These are phyloP conservation scores for Dissostichus mawsoni DNA, from an alignment of 2,113 vertebrate genomes.

Conservation along the genomic window DNA sequence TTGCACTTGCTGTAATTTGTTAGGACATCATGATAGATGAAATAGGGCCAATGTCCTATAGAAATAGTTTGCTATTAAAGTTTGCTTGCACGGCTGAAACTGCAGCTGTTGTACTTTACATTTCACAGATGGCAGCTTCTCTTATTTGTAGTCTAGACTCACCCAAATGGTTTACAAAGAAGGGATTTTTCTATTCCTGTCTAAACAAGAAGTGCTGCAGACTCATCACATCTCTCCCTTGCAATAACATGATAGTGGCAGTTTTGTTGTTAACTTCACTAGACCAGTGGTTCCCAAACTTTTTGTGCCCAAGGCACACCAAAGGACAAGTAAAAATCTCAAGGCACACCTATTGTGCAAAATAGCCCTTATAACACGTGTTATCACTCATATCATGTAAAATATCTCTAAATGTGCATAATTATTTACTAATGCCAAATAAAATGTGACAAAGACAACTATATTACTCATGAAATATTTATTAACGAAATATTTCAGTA, in stretches of 20 bases:
- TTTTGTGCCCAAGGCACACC: no score
- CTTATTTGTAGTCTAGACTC: slow-evolving; percentile 9
- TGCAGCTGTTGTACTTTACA: not conserved
- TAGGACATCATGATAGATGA: not conserved
- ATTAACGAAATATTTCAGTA: no score
- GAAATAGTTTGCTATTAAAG: not conserved
- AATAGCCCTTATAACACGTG: no score
- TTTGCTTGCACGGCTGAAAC: not conserved
- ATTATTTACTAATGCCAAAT: no score
- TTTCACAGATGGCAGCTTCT: slow-evolving; percentile 14
- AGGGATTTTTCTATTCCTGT: slow-evolving; percentile 3
- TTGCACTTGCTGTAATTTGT: not conserved
- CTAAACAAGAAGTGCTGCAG: not conserved
- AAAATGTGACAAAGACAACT: no score
- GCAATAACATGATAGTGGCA: slow-evolving; percentile 14
- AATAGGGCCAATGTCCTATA: not conserved
- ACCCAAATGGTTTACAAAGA: slow-evolving; percentile 14
- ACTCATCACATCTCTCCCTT: not conserved
- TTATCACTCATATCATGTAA: no score
- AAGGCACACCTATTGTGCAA: no score
- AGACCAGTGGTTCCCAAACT: no score
- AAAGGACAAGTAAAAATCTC: no score
- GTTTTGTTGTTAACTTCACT: slow-evolving; percentile 27
- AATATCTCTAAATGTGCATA: no score
- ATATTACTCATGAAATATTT: no score